Evolutionary conservation across 1,140 invertebrate species (phyloP).

Genomic region (Nylanderia fulva): DNA sequence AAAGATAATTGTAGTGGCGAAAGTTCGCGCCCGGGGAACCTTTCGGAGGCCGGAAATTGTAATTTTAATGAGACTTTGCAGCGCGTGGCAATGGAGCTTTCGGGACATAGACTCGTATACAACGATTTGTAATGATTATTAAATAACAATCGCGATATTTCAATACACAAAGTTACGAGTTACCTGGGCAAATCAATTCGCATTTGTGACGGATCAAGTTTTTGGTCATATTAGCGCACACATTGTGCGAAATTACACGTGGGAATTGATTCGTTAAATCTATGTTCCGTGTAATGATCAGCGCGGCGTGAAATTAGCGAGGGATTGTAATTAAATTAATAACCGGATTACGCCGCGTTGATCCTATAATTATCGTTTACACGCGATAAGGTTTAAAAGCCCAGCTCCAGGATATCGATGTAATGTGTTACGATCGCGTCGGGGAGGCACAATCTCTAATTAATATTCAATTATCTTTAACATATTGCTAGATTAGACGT

Average conservation of each 20-base stretch:
- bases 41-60: conserved; percentile 53
- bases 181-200: conserved; percentile 6
- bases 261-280: conserved; percentile 62
- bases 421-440: conserved; percentile 39
- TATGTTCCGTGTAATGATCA: conserved; percentile 58
- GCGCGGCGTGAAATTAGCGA: conserved; percentile 56
- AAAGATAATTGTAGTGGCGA: conserved; percentile 49
- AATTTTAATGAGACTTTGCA: conserved; percentile 33
- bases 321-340: conserved; percentile 62
- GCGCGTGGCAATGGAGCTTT: neutral
- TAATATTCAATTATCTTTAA: conserved; percentile 56
- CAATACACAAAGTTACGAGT: conserved; percentile 8
- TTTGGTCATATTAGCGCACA: conserved; percentile 6
- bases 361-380: conserved; percentile 60
- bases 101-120: neutral
- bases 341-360: conserved; percentile 52
- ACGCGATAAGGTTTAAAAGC: conserved; percentile 61
- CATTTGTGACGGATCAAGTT: conserved; percentile 47
- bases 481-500: conserved; percentile 51
- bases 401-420: conserved; percentile 55
- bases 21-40: conserved; percentile 35
- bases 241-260: conserved; percentile 43
- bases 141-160: conserved; percentile 13
- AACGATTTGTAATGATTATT: conserved; percentile 32
- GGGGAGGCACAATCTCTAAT: conserved; percentile 33